A percentile compares a stretch with the other conserved stretches of the same genome.
Evolutionary conservation across 2,113 vertebrate species (phyloP).

Genomic region (Oncorhynchus clarkii): DNA sequence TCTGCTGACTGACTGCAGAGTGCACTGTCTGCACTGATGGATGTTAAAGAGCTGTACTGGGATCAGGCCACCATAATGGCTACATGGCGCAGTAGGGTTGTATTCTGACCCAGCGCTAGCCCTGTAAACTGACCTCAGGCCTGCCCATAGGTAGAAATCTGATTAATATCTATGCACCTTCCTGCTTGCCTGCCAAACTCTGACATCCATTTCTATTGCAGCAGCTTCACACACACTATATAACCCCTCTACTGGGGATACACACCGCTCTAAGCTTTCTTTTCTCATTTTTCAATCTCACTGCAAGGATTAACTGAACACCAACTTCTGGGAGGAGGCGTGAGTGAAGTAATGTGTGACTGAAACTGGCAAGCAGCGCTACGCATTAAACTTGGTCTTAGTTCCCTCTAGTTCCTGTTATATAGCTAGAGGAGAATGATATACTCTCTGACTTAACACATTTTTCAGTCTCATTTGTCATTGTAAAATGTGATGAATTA

Average conservation of each 20-base stretch:
- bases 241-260: neutral
- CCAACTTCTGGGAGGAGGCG: neutral
- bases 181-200: neutral
- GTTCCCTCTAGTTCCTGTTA: neutral
- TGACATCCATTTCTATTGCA: neutral
- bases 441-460: neutral
- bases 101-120: neutral
- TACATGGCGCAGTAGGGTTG: neutral
- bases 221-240: neutral
- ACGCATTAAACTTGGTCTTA: neutral
- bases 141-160: no score
- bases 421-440: no score
- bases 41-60: neutral
- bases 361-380: neutral
- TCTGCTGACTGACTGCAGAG: neutral
- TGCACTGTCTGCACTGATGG: neutral
- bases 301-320: neutral
- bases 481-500: no score
- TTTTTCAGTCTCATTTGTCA: no score
- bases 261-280: no score
- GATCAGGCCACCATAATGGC: neutral
- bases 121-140: neutral
- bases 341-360: neutral
- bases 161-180: no score
- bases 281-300: neutral